phyloP scores from a whole-genome alignment of 2,888 invertebrate genomes.

The Notocelia uddmanniana region DNA sequence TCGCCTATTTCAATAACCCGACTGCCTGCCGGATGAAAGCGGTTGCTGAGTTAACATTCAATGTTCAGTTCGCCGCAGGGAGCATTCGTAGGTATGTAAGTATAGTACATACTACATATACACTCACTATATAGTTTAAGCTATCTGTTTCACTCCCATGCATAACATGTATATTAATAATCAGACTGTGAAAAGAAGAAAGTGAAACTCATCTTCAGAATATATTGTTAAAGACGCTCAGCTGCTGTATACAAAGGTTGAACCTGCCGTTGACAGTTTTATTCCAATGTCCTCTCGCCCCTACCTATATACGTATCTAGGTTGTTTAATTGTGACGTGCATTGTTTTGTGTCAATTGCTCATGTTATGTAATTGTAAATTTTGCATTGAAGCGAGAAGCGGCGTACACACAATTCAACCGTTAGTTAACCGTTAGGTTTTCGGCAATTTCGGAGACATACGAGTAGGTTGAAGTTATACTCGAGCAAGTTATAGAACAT shows the following conservation, averaged over 20 bases:
- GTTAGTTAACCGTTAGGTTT: too few relatives aligned
- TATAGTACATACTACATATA: too few relatives aligned
- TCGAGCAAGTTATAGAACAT: background rate
- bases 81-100: background rate
- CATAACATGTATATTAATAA: background rate
- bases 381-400: background rate
- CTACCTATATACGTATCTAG: constrained; percentile 19
- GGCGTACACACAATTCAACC: too few relatives aligned
- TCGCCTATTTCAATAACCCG: constrained; percentile 25
- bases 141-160: background rate
- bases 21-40: background rate
- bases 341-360: constrained; percentile 17
- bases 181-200: background rate
- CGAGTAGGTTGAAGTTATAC: background rate
- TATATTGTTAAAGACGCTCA: constrained; percentile 1
- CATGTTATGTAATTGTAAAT: background rate
- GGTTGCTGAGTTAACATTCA: constrained; percentile 4
- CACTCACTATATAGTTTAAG: background rate
- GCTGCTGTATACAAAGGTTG: constrained; percentile 45
- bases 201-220: background rate
- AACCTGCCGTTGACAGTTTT: constrained; percentile 50
- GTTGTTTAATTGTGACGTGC: constrained; percentile 24
- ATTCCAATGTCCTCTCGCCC: constrained; percentile 29
- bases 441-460: background rate
- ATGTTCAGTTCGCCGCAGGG: background rate